Evolutionary conservation across 2,888 invertebrate genomes (phyloP).

Genomic region (Amorpha juglandis): DNA sequence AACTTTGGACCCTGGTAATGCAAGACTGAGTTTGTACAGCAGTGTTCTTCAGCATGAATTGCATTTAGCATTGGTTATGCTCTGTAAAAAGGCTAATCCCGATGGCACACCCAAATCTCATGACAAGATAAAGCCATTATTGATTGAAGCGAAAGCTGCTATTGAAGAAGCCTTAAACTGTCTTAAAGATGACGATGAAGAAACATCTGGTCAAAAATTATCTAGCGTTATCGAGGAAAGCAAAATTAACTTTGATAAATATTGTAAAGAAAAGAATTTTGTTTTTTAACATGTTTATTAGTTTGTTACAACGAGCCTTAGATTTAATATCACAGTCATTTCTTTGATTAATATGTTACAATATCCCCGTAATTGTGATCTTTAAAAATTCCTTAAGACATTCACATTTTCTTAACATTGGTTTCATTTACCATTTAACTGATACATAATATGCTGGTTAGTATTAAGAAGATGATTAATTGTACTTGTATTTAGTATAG

Average conservation of each 20-base stretch:
- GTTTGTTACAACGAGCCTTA: slow-evolving; percentile 38
- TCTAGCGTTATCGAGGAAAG: slow-evolving; percentile 74
- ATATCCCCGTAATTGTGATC: slow-evolving; percentile 20
- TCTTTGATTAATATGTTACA: slow-evolving; percentile 42
- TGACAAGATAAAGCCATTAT: slow-evolving; percentile 66
- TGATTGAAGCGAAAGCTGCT: slow-evolving; percentile 74
- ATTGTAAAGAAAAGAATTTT: slow-evolving; percentile 74
- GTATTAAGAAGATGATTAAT: too few relatives aligned
- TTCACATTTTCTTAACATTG: background rate
- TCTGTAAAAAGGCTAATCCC: slow-evolving; percentile 70
- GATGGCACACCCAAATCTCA: slow-evolving; percentile 53
- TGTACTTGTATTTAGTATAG: too few relatives aligned
- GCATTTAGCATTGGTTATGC: slow-evolving; percentile 82
- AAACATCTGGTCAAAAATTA: slow-evolving; percentile 82
- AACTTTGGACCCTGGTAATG: slow-evolving; percentile 89
- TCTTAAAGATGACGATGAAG: slow-evolving; percentile 80
- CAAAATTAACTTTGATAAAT: slow-evolving; percentile 74
- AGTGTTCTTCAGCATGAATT: slow-evolving; percentile 91
- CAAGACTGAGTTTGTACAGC: slow-evolving; percentile 89
- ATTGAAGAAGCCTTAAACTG: slow-evolving; percentile 72
- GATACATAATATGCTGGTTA: background rate
- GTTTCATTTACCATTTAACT: background rate
- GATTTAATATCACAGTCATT: slow-evolving; percentile 58
- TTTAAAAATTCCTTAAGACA: slow-evolving; percentile 10
- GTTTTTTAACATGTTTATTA: slow-evolving; percentile 44